Evolutionary conservation across 2,888 invertebrate species (phyloP).

Genomic region (Polydesmus complanatus): DNA sequence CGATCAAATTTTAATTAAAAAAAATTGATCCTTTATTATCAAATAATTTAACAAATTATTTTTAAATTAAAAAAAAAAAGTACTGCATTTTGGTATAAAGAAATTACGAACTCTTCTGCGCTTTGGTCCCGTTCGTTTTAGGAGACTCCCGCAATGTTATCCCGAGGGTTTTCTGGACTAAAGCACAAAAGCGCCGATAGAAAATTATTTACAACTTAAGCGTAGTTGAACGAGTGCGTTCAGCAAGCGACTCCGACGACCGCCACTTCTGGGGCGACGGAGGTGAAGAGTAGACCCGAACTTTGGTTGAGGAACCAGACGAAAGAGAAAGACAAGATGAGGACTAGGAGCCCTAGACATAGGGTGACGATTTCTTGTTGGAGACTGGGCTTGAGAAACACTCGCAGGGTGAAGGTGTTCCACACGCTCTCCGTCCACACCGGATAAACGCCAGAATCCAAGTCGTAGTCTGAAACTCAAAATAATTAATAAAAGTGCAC

Average conservation of each 20-base stretch:
- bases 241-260: slow-evolving; percentile 29
- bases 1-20: no score
- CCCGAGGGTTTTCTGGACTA: no score
- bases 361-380: slow-evolving; percentile 41
- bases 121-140: no score
- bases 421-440: slow-evolving; percentile 84
- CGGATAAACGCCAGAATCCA: slow-evolving; percentile 54
- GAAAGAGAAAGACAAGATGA: slow-evolving; percentile 38
- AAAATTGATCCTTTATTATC: no score
- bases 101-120: no score
- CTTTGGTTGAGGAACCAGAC: slow-evolving; percentile 28
- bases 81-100: no score
- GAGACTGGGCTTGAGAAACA: slow-evolving; percentile 58
- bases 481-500: slow-evolving; percentile 46
- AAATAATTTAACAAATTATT: no score
- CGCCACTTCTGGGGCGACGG: slow-evolving; percentile 11
- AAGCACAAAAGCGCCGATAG: no score
- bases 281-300: slow-evolving; percentile 23
- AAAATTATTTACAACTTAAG: no score
- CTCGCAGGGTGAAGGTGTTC: slow-evolving; percentile 50
- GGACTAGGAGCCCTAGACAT: slow-evolving; percentile 39
- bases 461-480: slow-evolving; percentile 64
- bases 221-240: slow-evolving; percentile 23
- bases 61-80: no score
- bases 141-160: no score